Base-by-base conservation (phyloP, 2,888 invertebrate genomes). In the Drosophila meridionalis region DNA sequence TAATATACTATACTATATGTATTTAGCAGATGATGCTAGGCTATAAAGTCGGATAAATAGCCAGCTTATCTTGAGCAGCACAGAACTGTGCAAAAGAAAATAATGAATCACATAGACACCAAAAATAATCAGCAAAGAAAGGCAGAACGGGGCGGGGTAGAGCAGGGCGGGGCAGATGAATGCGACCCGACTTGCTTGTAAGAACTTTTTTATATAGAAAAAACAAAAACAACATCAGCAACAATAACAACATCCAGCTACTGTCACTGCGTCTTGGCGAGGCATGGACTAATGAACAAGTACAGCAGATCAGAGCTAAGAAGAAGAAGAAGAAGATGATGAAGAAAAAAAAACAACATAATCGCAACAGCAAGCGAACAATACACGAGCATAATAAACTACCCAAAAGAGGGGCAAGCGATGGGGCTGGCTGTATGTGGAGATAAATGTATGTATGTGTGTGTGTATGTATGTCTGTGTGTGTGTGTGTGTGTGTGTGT, bases 81-180 rank as follows among this genome's bases (percentile, higher is more conserved):
- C 48, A 71, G 67, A 66, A 72, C 59, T 65, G 68, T 45, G 48
- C 42, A 58, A 73, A 61, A 63, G 50, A 73, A 78, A 72, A 75
- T 83, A 83, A 83, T 89, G 87, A 85, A 82, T 89, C 87, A 89
- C 82, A 82, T 66, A 62, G 74, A 74, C 78, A 84, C 83, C 73
- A 83, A 78, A 87, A 81, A 80, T 85, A 89, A 83, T 89, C 88
- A 87, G 88, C 81, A 87, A 78, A 75, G 85, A 83, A 75, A 40
- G 57, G 30, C 48, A 2, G 47, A 2, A 14, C 14, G 2, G 58
- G 68, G 58, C 72, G 64, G 52, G 50, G 60, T 56, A 11, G 5
- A 2, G 26, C 26, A 61, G 55, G 57, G 62, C 63, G 67, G 48
- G 48, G 60, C 40, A 65, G 55, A 58, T 38, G 57, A 45, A 62